Conservation (phyloP, 2,797 vertebrate species). For the Lutjanus argentimaculatus region DNA sequence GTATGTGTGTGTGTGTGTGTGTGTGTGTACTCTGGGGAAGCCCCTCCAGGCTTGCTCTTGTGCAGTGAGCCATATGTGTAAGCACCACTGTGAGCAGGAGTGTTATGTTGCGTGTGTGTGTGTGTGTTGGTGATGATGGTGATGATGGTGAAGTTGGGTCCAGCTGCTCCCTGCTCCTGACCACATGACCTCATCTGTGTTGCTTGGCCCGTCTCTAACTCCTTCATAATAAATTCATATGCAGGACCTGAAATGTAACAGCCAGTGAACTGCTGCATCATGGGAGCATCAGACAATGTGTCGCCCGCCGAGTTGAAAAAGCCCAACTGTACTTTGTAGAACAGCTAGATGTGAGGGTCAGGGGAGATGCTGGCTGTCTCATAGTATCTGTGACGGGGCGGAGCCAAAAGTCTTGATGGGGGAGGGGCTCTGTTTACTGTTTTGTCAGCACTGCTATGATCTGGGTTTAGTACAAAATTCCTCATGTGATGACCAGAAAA, state of each 20-base stretch:
- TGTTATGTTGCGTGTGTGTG: not conserved
- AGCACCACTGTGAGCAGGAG: not conserved
- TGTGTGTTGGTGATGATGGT: not conserved
- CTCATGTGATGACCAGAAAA: not conserved
- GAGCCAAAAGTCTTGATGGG: too few relatives aligned
- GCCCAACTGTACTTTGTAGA: too few relatives aligned
- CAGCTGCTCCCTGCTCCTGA: slow-evolving; percentile 40
- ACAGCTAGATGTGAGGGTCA: too few relatives aligned
- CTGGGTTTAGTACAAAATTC: not conserved
- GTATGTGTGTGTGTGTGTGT: slow-evolving; percentile 14
- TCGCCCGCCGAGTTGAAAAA: too few relatives aligned
- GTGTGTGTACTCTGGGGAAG: slow-evolving; percentile 11
- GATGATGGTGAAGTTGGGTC: not conserved
- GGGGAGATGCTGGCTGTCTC: too few relatives aligned
- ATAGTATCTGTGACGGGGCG: too few relatives aligned
- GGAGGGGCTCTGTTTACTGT: too few relatives aligned
- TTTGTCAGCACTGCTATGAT: too few relatives aligned
- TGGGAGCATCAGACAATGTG: too few relatives aligned
- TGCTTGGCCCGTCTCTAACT: slow-evolving; percentile 21
- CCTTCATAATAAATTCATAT: slow-evolving; percentile 35
- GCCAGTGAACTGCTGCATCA: too few relatives aligned
- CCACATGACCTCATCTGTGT: slow-evolving; percentile 28
- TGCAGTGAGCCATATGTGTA: slow-evolving; percentile 32
- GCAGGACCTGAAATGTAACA: too few relatives aligned
- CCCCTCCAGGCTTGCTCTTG: slow-evolving; percentile 23